These are phyloP conservation scores for Terrapene triunguis DNA, from an alignment of 2,113 vertebrate genomes.

Conservation along the genomic window DNA sequence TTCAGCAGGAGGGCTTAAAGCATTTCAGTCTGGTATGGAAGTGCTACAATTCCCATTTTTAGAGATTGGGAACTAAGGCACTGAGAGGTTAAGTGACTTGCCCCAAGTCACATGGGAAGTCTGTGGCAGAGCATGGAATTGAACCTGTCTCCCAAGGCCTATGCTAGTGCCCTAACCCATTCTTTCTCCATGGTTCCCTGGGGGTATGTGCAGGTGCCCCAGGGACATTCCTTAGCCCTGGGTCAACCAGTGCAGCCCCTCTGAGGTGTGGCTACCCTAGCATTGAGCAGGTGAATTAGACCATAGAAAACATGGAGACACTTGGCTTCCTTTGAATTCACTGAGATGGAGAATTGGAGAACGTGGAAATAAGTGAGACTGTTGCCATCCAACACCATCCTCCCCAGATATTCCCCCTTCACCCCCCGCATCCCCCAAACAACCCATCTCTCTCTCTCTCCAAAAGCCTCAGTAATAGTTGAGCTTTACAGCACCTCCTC, in stretches of 20 bases:
- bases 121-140: background rate
- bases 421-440: background rate
- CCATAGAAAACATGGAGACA: background rate
- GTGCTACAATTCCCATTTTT: background rate
- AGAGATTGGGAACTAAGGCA: background rate
- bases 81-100: background rate
- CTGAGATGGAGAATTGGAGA: background rate
- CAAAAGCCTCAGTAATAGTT: background rate
- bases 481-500: background rate
- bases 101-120: background rate
- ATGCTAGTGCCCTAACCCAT: background rate
- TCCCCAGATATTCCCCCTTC: background rate
- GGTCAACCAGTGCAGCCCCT: background rate
- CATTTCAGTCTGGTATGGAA: background rate
- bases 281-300: background rate
- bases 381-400: background rate
- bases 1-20: too few relatives aligned
- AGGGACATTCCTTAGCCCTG: background rate
- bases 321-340: background rate
- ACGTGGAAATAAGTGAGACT: background rate
- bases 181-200: background rate
- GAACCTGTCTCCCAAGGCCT: too few relatives aligned
- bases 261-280: background rate
- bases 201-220: background rate
- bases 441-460: background rate